Base-by-base conservation (phyloP, 2,113 vertebrate genomes). In the Isurus oxyrinchus region DNA sequence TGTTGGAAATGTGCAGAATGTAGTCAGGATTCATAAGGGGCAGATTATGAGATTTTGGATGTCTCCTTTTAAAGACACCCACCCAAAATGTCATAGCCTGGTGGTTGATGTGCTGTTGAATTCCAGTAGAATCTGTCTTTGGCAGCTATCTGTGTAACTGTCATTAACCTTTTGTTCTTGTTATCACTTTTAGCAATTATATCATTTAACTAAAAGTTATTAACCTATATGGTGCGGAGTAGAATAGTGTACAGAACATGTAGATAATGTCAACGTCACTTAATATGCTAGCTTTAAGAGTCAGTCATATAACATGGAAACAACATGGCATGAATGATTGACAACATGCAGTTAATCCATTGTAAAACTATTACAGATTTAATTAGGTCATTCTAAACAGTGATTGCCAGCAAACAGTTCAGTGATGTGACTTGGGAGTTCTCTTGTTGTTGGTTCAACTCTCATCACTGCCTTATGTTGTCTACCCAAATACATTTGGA, bases 381-480 rank as follows among this genome's bases (percentile, higher is more conserved):
- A 95, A 69, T 95, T 72, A 72, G 44, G 25, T 95, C 25, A 95
- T 95, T 53, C 44, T 35, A 72, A 72, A 95, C 25, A 69, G 40
- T 6, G 23, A 72, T 72, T 53, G 25, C 44, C 40, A 69, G 25
- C 10, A 27, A 53, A 72, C 63, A 13, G 44, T 27, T 72, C 44
- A 67, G 40, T 27, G 21, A 87, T 44, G 19, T 87, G n/a, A 87
- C 53, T 57, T 57, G 27, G 40, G 23, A 95, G n/a, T 55, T 40
- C 88, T 31, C 57, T 93, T 63, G 57, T 93, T 21, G 57, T 44
- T 13, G 19, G 90, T n/a, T 93, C 57, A 63, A 93, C 14, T n/a
- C 57, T 59, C 35, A n/a, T 93, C 31, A 35, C 87, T 93, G 31
- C 16, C 35, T 93, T 35, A 76, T n/a, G 79, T 14, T 81, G n/a